Evolutionary conservation across 2,888 invertebrate genomes (phyloP).

Genomic region (Loripinus fragilis): DNA sequence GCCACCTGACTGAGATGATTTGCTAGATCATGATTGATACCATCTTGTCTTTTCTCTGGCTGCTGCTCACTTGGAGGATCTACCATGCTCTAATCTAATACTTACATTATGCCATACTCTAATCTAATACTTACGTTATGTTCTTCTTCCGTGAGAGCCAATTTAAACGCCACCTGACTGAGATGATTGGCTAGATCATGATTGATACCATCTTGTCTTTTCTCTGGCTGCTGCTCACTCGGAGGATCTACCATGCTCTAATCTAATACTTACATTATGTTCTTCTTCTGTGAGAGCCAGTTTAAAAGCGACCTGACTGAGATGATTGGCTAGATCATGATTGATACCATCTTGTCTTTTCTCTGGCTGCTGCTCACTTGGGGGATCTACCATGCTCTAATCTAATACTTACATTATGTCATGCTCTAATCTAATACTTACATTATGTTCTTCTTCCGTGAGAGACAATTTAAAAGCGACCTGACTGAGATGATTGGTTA

Average conservation of each 20-base stretch:
- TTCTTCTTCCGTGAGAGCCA: conserved; percentile 80
- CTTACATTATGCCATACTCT: too few species aligned
- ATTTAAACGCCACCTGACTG: conserved; percentile 75
- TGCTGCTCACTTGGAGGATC: conserved; percentile 80
- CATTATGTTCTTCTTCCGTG: conserved; percentile 78
- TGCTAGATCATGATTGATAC: conserved; percentile 75
- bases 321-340: conserved; percentile 73
- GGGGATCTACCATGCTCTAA: too few species aligned
- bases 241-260: too few species aligned
- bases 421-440: too few species aligned
- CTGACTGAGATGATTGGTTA: conserved; percentile 76
- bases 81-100: too few species aligned
- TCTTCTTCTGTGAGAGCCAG: conserved; percentile 81
- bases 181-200: conserved; percentile 76
- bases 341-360: conserved; percentile 78
- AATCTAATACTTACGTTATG: conserved; percentile 74
- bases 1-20: conserved; percentile 76
- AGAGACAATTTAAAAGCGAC: conserved; percentile 81
- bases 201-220: conserved; percentile 78
- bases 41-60: conserved; percentile 75
- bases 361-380: conserved; percentile 76
- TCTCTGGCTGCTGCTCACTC: conserved; percentile 75
- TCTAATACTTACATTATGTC: too few species aligned
- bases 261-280: conserved; percentile 74
- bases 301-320: conserved; percentile 78